These are phyloP conservation scores for Neopipo cinnamomea DNA, from an alignment of 2,113 vertebrate species.

Conservation along the genomic window DNA sequence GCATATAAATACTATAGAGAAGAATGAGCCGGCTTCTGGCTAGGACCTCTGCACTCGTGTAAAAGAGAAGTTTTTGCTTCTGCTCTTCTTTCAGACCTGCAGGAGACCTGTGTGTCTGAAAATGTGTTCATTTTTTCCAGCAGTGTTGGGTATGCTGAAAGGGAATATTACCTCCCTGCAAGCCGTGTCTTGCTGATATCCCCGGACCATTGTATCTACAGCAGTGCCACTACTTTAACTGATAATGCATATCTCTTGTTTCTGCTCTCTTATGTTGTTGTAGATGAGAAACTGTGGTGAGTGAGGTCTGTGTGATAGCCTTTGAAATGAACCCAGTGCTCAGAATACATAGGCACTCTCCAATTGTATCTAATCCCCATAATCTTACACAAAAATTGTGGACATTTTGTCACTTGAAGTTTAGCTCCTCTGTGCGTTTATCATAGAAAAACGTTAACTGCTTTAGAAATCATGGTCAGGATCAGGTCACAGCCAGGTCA, in stretches of 20 bases:
- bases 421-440: background rate
- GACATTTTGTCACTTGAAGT: background rate
- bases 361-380: background rate
- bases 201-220: background rate
- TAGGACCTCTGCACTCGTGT: background rate
- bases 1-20: background rate
- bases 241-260: slow-evolving; percentile 44
- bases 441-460: background rate
- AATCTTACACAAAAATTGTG: background rate
- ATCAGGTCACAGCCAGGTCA: background rate
- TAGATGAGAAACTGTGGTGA: slow-evolving; percentile 40
- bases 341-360: background rate
- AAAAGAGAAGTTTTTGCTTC: background rate
- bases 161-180: slow-evolving; percentile 39
- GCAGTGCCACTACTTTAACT: slow-evolving; percentile 1
- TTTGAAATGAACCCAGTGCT: background rate
- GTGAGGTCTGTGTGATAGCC: background rate
- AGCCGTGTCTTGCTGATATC: slow-evolving; percentile 32
- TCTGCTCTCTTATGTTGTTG: slow-evolving; percentile 23
- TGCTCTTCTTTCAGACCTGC: background rate
- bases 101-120: background rate
- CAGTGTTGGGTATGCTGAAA: background rate
- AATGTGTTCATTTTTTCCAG: background rate
- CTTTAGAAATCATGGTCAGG: background rate
- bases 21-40: background rate